These are phyloP conservation scores for Priocnemis perturbator DNA, from an alignment of 2,888 invertebrate species.

Conservation along the genomic window DNA sequence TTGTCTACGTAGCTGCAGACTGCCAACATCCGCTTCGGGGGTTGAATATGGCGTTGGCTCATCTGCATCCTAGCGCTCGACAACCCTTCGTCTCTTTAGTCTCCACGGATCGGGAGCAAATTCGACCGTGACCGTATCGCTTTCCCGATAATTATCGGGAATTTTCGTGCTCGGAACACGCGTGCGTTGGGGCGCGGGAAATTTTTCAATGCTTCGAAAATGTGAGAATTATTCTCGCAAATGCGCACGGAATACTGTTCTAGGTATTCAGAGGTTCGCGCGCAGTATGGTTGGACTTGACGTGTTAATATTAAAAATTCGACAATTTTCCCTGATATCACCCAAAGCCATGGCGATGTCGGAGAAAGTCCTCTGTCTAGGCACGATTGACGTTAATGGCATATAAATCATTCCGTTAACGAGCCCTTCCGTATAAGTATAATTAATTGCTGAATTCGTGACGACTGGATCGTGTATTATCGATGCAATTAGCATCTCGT, in stretches of 20 bases:
- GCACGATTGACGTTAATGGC: too few relatives aligned
- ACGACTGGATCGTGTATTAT: background rate
- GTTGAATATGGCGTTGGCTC: conserved; percentile 54
- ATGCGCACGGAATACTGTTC: too few relatives aligned
- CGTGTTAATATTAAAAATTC: too few relatives aligned
- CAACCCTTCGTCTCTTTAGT: conserved; percentile 40
- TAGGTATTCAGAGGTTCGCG: too few relatives aligned
- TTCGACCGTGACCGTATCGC: conserved; percentile 37
- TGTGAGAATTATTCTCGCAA: too few relatives aligned
- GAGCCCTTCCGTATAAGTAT: background rate
- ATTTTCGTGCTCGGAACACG: background rate
- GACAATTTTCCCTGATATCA: too few relatives aligned
- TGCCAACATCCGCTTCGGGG: conserved; percentile 66
- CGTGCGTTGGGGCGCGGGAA: too few relatives aligned
- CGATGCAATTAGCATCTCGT: conserved; percentile 10
- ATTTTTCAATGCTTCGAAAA: too few relatives aligned
- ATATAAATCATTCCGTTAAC: too few relatives aligned
- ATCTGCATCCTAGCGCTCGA: conserved; percentile 65
- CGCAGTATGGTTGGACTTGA: too few relatives aligned
- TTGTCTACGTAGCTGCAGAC: conserved; percentile 64
- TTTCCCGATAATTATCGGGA: conserved; percentile 31
- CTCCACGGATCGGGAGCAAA: conserved; percentile 37
- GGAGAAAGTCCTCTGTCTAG: too few relatives aligned
- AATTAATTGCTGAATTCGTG: background rate
- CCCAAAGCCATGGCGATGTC: too few relatives aligned